phyloP scores from a whole-genome alignment of 2,113 vertebrate genomes.

The Corythaixoides concolor region DNA sequence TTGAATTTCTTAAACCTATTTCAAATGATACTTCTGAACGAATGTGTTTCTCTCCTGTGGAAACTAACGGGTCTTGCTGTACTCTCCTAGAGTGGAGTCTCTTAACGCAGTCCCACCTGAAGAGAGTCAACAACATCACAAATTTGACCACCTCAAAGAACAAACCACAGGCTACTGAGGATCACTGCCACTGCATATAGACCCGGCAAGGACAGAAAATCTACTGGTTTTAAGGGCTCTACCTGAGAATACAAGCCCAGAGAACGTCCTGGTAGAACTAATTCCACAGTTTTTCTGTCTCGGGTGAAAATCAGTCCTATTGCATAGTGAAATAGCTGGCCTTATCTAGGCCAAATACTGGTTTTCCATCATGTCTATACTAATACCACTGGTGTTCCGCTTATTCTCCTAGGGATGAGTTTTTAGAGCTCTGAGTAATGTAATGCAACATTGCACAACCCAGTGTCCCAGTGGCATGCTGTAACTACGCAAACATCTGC shows the following conservation, averaged over 20 bases:
- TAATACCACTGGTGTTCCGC: background rate
- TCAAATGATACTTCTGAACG: background rate
- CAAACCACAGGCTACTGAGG: background rate
- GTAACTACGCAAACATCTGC: slow-evolving; percentile 41
- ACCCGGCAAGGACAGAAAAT: background rate
- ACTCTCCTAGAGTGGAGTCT: background rate
- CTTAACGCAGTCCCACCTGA: background rate
- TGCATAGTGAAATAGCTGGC: background rate
- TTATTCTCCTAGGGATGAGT: background rate
- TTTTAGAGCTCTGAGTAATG: slow-evolving; percentile 20
- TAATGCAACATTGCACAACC: background rate
- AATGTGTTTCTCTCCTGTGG: background rate
- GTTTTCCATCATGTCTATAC: background rate
- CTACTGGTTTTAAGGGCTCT: background rate
- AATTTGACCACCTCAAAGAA: background rate
- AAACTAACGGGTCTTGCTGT: background rate
- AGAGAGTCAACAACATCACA: background rate
- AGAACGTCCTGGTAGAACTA: background rate
- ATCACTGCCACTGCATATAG: background rate
- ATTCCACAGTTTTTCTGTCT: background rate
- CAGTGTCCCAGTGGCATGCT: slow-evolving; percentile 5
- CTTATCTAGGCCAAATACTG: background rate
- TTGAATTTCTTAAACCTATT: background rate
- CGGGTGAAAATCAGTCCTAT: background rate
- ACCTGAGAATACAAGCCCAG: background rate